Conservation (phyloP, 2,113 vertebrate species). For the Pogonocichla stellata region DNA sequence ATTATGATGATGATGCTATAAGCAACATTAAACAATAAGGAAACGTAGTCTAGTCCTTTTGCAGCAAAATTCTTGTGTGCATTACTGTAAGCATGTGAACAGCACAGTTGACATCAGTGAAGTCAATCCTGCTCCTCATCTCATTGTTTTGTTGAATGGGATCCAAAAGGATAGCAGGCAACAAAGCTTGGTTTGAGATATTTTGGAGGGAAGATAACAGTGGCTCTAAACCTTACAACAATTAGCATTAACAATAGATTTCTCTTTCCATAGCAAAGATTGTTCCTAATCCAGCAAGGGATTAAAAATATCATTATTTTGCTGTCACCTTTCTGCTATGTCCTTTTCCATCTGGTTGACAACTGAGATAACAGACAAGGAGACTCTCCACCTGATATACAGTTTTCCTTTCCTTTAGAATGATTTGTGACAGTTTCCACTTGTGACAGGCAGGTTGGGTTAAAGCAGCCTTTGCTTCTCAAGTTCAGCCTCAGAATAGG, state of each 20-base stretch:
- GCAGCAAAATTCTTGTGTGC: not conserved
- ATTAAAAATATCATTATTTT: constrained; percentile 27
- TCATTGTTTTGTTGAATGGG: not conserved
- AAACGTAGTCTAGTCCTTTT: not conserved
- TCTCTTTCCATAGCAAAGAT: not conserved
- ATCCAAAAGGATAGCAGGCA: not conserved
- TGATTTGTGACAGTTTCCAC: not conserved
- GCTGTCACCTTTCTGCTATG: not conserved
- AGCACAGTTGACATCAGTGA: not conserved
- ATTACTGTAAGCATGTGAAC: not conserved
- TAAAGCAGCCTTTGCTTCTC: constrained; percentile 29
- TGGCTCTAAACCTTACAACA: not conserved
- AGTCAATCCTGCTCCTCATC: not conserved
- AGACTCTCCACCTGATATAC: not conserved
- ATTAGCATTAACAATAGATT: not conserved
- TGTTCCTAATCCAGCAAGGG: not conserved
- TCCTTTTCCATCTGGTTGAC: constrained; percentile 13
- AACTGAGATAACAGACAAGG: constrained; percentile 2
- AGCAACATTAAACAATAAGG: not conserved
- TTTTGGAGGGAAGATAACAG: not conserved
- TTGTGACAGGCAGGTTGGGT: not conserved
- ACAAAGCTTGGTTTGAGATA: not conserved
- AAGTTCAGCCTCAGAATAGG: not conserved
- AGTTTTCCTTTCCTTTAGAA: not conserved
- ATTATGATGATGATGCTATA: too few relatives aligned